Evolutionary conservation across 1,140 invertebrate genomes (phyloP).

Genomic region (Diorhabda carinulata): DNA sequence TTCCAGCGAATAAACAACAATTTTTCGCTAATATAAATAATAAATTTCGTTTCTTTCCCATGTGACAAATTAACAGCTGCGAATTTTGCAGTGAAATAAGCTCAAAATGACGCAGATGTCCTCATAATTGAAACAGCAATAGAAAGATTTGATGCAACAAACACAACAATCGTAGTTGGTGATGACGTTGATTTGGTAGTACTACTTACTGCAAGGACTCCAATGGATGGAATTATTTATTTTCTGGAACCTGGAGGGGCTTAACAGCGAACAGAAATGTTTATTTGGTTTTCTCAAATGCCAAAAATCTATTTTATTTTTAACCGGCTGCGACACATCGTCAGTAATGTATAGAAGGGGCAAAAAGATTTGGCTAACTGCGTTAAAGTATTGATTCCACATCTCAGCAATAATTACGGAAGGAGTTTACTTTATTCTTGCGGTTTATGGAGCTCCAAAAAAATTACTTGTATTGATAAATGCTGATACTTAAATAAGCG

Average conservation of each 20-base stretch:
- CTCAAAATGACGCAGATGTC: too few relatives aligned
- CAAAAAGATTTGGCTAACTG: slow-evolving; percentile 9
- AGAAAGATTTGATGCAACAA: too few relatives aligned
- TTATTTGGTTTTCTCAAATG: too few relatives aligned
- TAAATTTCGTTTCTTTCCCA: too few relatives aligned
- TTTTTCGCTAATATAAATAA: too few relatives aligned
- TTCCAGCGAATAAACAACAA: too few relatives aligned
- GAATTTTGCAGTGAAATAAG: too few relatives aligned
- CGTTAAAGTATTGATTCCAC: background rate
- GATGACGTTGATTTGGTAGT: slow-evolving; percentile 1
- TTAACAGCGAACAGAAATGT: background rate
- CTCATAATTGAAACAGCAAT: too few relatives aligned
- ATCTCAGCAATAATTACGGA: background rate
- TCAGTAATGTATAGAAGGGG: slow-evolving; percentile 4
- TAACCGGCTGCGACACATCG: background rate
- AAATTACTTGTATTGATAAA: too few relatives aligned
- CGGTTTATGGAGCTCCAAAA: background rate
- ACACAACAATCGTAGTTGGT: too few relatives aligned
- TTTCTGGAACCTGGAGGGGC: background rate
- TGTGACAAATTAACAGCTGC: too few relatives aligned
- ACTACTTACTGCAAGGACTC: slow-evolving; percentile 14
- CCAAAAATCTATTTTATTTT: too few relatives aligned
- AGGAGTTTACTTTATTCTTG: slow-evolving; percentile 6
- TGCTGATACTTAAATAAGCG: background rate
- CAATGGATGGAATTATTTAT: slow-evolving; percentile 7